Base-by-base conservation (phyloP, 2,888 invertebrate species). In the Marasmarcha lunaedactyla region DNA sequence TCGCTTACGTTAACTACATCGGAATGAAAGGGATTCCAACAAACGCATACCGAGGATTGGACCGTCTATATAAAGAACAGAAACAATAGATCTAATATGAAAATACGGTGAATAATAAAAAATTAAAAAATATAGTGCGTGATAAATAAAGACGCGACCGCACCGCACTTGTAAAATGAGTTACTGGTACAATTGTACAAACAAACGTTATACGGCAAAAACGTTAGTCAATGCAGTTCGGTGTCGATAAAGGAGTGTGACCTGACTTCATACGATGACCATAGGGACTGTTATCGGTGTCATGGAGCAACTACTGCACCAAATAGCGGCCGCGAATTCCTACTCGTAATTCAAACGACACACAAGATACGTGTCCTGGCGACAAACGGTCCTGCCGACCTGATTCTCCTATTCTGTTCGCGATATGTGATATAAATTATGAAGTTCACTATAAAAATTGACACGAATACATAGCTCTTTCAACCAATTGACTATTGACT, bases 311-410 rank as follows among this genome's bases (percentile, higher is more conserved):
- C 52, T 50, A 47, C 57, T 51, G 74, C 74, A 68, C 74, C 76
- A 66, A 71, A 71, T 83, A 83, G 83, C 83, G 83, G 83, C 76
- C 71, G 70, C 78, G 53, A 76, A 83, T 81, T 77, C 83, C 81
- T 71, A 62, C 73, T 78, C 79, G 79, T 81, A 79, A 78, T 77
- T 74, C 72, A 67, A 71, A 71, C 71, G 57, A 68, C 65, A 61
- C 67, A 66, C 64, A 63, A 9, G 11, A 65, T 77, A 79, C 79
- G 78, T 79, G 81, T 57, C 52, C 63, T 54, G 59, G 55, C 54
- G 59, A 68, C 73, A 63, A 78, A 78, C 74, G 69, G 76, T 69
- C 63, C 66, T 55, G 55, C 45, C 63, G 81, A 76, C 81, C 81
- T 64, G 74, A 76, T 79, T 30, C n/a, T 3, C 30, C 30, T 30